phyloP scores from a whole-genome alignment of 2,113 vertebrate species.

The Trichechus manatus region DNA sequence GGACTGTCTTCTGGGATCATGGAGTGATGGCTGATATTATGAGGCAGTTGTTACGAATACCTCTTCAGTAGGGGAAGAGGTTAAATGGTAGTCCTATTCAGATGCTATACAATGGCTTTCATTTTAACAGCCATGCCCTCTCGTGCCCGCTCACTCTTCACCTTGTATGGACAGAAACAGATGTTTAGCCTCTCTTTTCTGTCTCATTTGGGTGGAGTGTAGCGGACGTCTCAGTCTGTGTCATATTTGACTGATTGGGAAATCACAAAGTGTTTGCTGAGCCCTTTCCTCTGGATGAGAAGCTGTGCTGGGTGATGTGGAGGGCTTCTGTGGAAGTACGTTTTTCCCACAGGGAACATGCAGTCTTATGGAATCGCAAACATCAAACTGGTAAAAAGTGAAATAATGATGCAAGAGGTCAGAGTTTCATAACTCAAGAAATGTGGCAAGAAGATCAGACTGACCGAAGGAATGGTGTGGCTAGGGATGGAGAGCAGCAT shows the following conservation, averaged over 20 bases:
- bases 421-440: background rate
- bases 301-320: background rate
- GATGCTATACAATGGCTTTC: background rate
- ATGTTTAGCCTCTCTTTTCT: background rate
- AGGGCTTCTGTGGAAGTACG: background rate
- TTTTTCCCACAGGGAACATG: background rate
- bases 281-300: background rate
- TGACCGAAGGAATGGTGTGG: background rate
- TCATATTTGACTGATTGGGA: background rate
- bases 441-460: background rate
- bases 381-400: background rate
- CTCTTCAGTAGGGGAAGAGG: background rate
- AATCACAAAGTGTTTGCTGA: background rate
- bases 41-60: background rate
- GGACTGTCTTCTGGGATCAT: background rate
- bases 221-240: background rate
- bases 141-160: background rate
- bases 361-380: background rate
- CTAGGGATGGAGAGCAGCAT: background rate
- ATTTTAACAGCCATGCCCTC: background rate
- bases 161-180: background rate
- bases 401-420: background rate
- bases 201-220: background rate
- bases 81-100: background rate
- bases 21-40: background rate